Evolutionary conservation across 2,888 invertebrate species (phyloP), one percentile per base, ranked within the genome.

Genomic region (Eupeodes latifasciatus): DNA sequence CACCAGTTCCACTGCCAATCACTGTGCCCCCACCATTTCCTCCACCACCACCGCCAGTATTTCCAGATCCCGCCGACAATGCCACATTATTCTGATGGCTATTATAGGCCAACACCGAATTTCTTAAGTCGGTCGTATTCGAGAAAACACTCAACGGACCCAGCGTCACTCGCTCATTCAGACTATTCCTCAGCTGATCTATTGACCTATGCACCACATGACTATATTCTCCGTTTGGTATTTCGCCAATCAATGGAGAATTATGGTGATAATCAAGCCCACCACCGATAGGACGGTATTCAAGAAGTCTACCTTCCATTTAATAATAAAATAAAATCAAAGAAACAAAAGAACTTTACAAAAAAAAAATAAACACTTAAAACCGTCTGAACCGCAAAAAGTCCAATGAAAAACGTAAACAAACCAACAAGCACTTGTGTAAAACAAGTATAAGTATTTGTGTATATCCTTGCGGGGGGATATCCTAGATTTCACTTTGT

Each of bases 161-260:
- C 19, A 94, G 90, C 4, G 93, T 92, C 89, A 98, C 94, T n/a
- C 94, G 93, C 74, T 94, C 95, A 49, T 95, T 95, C 90, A 95
- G 94, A 55, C 95, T 95, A 85, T 93, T 93, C 90, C 95, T 94
- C 90, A 95, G 92, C 91, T 95, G 95, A 90, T 95, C 95, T 92
- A 95, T 96, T 90, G 96, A 96, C 90, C 95, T 94, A 91, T 95
- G 95, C 91, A 95, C 95, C 89, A 95, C 95, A 78, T 95, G 95
- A 90, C 95, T 95, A 92, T 95, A 95, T 90, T 96, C 96, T 2
- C 94, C 94, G 90, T 95, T 93, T 53, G 96, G 96, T 92, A 96
- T 96, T 93, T 96, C 96, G 0, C 96, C 96, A 94, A 96, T 96
- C 14, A 96, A 92, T 10, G 96, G 96, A 14, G 96, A 96, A 85